phyloP scores from a whole-genome alignment of 2,113 vertebrate genomes.

The Neodontobutis hainanensis region DNA sequence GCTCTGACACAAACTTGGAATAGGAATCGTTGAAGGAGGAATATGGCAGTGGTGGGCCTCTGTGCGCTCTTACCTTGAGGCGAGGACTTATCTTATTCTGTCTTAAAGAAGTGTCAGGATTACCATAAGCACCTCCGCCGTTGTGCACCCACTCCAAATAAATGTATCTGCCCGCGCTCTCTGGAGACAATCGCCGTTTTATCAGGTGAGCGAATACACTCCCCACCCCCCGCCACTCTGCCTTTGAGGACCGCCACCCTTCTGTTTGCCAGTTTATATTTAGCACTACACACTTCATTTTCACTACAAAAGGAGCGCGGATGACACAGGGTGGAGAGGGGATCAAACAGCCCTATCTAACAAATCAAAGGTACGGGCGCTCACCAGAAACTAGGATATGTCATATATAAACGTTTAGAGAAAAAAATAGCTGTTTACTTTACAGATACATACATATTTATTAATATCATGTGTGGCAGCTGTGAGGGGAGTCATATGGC shows the following conservation, averaged over 20 bases:
- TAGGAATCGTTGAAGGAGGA: constrained; percentile 46
- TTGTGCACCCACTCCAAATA: constrained; percentile 75
- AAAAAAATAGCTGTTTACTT: not conserved
- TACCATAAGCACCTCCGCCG: constrained; percentile 79
- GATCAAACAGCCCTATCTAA: constrained; percentile 4
- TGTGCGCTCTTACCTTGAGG: constrained; percentile 66
- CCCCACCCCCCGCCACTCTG: constrained; percentile 80
- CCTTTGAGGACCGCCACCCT: constrained; percentile 82
- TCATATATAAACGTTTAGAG: constrained; percentile 1
- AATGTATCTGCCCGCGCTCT: constrained; percentile 67
- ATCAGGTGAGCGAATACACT: constrained; percentile 90
- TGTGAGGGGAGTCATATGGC: too few species aligned
- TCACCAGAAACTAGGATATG: not conserved
- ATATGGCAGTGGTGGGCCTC: constrained; percentile 18
- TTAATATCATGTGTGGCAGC: not conserved
- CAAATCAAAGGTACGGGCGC: constrained; percentile 1
- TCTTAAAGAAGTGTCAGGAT: constrained; percentile 71
- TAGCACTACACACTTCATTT: constrained; percentile 83
- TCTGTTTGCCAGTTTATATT: constrained; percentile 90
- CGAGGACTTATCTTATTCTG: constrained; percentile 72
- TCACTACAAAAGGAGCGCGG: constrained; percentile 51
- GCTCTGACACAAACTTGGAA: constrained; percentile 69
- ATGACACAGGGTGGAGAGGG: constrained; percentile 32
- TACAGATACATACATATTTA: constrained; percentile 1
- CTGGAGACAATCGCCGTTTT: constrained; percentile 74